phyloP scores from a whole-genome alignment of 23 tunicate species.

The Ciona savignyi region DNA sequence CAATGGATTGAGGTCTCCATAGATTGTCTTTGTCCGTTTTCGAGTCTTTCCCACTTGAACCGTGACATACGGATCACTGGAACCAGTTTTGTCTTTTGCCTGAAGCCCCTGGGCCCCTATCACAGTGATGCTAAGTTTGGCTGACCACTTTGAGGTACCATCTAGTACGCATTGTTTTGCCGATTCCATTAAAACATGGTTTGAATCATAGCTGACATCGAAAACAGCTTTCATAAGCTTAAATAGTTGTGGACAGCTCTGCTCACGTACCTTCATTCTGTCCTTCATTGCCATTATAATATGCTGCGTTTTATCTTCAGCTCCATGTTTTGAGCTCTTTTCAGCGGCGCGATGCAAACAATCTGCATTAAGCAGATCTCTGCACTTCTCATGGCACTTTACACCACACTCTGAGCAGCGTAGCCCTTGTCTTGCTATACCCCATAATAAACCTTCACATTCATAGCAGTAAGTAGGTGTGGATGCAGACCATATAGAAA shows the following conservation, averaged over 20 bases:
- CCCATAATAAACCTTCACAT: conserved; percentile 86
- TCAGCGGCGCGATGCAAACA: conserved; percentile 79
- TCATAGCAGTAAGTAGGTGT: conserved; percentile 75
- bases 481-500: conserved; percentile 79
- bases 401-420: conserved; percentile 81
- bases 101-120: too few relatives aligned
- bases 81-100: conserved; percentile 92
- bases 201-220: too few relatives aligned
- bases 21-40: conserved; percentile 65
- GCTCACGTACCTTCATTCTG: conserved; percentile 41
- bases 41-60: conserved; percentile 80
- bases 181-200: too few relatives aligned
- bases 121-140: conserved; percentile 56
- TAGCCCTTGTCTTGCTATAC: conserved; percentile 75
- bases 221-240: conserved; percentile 22
- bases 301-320: conserved; percentile 42
- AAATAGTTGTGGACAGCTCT: conserved; percentile 25
- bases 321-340: too few relatives aligned
- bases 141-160: conserved; percentile 87
- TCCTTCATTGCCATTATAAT: conserved; percentile 61
- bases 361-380: conserved; percentile 81
- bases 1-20: conserved; percentile 65
- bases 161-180: conserved; percentile 74
- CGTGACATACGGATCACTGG: conserved; percentile 91
- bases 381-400: conserved; percentile 90